A percentile compares a stretch with the other conserved stretches of the same genome.
Conservation (phyloP, 2,113 vertebrate genomes). For the Phrynosoma blainvillii region DNA sequence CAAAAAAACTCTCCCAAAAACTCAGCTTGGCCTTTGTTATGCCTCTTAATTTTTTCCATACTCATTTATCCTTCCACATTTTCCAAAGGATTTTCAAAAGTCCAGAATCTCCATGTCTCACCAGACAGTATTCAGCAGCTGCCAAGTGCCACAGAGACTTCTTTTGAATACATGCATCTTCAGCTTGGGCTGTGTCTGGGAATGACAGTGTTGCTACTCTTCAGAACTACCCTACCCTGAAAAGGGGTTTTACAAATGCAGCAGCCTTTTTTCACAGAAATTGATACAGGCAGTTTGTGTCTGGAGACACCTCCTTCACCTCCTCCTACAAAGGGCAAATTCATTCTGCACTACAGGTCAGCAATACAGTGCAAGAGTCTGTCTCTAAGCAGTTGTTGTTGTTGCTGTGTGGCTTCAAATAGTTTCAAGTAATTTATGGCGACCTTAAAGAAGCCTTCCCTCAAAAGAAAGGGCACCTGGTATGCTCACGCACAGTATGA, state of each 20-base stretch:
- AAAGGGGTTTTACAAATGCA: not conserved
- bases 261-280: not conserved
- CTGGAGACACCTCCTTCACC: constrained; percentile 18
- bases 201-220: not conserved
- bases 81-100: not conserved
- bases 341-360: constrained; percentile 14
- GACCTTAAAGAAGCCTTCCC: not conserved
- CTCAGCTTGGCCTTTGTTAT: not conserved
- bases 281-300: constrained; percentile 23
- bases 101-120: not conserved
- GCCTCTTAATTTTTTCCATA: not conserved
- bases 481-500: not conserved
- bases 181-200: not conserved
- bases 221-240: not conserved
- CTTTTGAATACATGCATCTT: not conserved
- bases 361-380: constrained; percentile 5
- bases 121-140: not conserved
- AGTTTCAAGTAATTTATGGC: no score
- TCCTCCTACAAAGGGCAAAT: constrained; percentile 25
- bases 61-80: not conserved
- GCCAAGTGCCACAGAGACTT: not conserved
- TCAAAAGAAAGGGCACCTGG: not conserved
- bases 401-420: no score
- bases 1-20: not conserved
- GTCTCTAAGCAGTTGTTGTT: not conserved